Evolutionary conservation across 2,888 invertebrate species (phyloP).

Genomic region (Dasypogon diadema): DNA sequence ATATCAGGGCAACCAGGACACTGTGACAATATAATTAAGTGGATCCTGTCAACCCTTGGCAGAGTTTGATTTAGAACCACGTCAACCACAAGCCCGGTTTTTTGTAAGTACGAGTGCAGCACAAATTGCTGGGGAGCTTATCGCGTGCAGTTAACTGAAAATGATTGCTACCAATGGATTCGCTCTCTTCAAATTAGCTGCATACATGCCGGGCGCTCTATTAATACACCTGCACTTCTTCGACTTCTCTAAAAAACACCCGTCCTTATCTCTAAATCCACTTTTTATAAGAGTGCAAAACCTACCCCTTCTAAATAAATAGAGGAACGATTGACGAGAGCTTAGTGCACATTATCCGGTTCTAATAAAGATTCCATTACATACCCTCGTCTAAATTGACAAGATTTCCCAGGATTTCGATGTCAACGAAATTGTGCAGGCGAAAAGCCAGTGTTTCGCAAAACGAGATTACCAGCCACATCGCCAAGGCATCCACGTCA

Average conservation of each 20-base stretch:
- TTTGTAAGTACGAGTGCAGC: background rate
- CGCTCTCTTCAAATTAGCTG: too few species aligned
- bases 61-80: background rate
- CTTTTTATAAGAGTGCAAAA: too few species aligned
- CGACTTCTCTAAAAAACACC: too few species aligned
- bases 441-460: background rate
- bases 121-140: background rate
- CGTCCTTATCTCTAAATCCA: too few species aligned
- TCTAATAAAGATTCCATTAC: conserved; percentile 12
- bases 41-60: background rate
- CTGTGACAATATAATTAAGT: conserved; percentile 16
- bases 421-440: background rate
- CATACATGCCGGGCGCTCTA: too few species aligned
- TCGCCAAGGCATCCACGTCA: background rate
- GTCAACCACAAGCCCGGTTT: background rate
- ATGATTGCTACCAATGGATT: too few species aligned
- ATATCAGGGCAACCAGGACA: background rate
- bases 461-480: background rate
- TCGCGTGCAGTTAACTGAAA: background rate
- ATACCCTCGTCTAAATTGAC: background rate
- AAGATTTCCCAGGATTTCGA: background rate
- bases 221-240: too few species aligned
- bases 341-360: conserved; percentile 30
- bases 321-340: background rate
- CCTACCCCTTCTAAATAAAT: too few species aligned